Conservation (phyloP, 2,888 invertebrate species). For the Entomobrya proxima region DNA sequence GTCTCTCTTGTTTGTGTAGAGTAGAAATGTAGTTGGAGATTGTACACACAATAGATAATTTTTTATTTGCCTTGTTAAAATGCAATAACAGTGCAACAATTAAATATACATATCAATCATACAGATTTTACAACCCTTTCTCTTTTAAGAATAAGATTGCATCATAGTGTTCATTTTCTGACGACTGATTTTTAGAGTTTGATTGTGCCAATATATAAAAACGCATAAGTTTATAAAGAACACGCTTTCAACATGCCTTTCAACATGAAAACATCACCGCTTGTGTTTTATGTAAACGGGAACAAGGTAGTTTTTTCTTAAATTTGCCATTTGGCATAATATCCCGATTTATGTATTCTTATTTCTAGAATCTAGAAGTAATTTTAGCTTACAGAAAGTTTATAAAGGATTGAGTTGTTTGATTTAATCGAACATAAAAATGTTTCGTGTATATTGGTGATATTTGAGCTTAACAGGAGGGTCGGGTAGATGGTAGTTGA, state of each 20-base stretch:
- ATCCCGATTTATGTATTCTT: not conserved
- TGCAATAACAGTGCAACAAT: too few relatives aligned
- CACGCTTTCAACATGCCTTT: too few relatives aligned
- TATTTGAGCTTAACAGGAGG: not conserved
- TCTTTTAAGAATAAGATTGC: not conserved
- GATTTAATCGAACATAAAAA: not conserved
- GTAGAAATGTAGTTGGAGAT: not conserved
- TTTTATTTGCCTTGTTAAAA: too few relatives aligned
- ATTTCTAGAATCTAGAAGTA: not conserved
- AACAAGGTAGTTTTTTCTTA: slow-evolving; percentile 80
- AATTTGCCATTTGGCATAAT: not conserved
- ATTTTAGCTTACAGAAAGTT: too few relatives aligned
- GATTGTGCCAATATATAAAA: too few relatives aligned
- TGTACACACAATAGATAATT: too few relatives aligned
- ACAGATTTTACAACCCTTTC: not conserved
- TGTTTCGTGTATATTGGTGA: not conserved
- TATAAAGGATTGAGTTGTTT: not conserved
- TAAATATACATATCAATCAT: not conserved
- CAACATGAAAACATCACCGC: slow-evolving; percentile 71
- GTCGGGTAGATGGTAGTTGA: too few relatives aligned
- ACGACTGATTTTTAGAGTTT: too few relatives aligned
- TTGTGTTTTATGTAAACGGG: slow-evolving; percentile 83
- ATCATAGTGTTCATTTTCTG: not conserved
- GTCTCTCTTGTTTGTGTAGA: not conserved
- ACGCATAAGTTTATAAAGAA: too few relatives aligned